Evolutionary conservation across 1,140 invertebrate species (phyloP).

Genomic region (Xylocopa sonorina): DNA sequence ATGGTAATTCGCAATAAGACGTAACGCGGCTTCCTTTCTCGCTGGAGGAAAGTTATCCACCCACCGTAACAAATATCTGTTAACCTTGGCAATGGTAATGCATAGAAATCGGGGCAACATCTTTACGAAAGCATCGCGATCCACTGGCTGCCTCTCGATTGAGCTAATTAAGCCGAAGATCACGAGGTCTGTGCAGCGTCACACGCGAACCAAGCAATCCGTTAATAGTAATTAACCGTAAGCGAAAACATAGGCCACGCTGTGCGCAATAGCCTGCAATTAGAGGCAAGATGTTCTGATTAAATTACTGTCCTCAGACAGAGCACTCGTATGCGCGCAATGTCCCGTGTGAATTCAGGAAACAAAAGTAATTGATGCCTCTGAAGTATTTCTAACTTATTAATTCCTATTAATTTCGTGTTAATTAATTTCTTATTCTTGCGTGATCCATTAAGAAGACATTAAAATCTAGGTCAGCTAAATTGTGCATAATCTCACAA

Average conservation of each 20-base stretch:
- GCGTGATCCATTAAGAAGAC: neutral
- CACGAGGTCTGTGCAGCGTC: neutral
- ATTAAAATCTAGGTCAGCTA: neutral
- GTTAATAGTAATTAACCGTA: neutral
- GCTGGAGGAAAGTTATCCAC: conserved; percentile 34
- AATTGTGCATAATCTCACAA: too few species aligned
- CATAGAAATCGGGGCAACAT: conserved; percentile 37
- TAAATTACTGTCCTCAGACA: neutral
- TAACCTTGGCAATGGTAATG: conserved; percentile 37
- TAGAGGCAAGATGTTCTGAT: neutral
- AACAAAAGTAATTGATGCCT: too few species aligned
- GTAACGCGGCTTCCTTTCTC: conserved; percentile 19
- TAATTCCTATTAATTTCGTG: neutral
- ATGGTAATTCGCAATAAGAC: neutral
- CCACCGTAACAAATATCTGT: conserved; percentile 39
- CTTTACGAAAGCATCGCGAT: conserved; percentile 19
- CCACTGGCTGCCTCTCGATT: neutral
- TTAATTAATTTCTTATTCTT: neutral
- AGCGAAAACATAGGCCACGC: neutral
- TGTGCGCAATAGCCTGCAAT: neutral
- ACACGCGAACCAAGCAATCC: neutral
- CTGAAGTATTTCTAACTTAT: too few species aligned
- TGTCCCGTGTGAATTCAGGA: too few species aligned
- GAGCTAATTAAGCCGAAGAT: neutral
- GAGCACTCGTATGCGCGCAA: neutral